phyloP scores from a whole-genome alignment of 2,797 vertebrate species.

The Platyrinchus mystaceus region DNA sequence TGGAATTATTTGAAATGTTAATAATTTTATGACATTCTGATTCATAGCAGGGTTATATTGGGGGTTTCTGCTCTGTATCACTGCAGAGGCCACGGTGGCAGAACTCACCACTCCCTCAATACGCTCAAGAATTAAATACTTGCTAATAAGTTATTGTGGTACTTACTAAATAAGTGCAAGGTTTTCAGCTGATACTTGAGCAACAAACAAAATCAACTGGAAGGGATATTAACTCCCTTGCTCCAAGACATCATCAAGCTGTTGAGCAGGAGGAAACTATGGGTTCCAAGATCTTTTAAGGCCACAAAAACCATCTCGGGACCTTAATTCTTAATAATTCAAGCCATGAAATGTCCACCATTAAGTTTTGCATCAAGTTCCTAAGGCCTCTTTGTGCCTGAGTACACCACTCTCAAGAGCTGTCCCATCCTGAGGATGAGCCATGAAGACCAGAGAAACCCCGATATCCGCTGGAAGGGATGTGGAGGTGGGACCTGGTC shows the following conservation, averaged over 20 bases:
- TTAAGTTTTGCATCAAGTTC: neutral
- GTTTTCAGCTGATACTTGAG: neutral
- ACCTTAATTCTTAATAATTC: neutral
- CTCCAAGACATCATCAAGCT: neutral
- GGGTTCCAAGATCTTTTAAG: neutral
- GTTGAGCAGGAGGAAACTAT: neutral
- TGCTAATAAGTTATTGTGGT: neutral
- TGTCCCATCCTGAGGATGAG: neutral
- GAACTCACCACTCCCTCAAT: neutral
- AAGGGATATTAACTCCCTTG: neutral
- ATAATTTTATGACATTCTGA: conserved; percentile 63
- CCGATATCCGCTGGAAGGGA: neutral
- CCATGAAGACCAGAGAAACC: neutral
- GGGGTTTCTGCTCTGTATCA: conserved; percentile 19
- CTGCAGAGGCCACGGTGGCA: neutral
- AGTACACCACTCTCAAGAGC: neutral
- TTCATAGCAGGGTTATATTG: conserved; percentile 40
- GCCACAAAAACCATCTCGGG: neutral
- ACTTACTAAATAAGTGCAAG: neutral
- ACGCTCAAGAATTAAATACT: neutral
- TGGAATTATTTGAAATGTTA: conserved; percentile 57
- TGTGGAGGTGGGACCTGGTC: neutral
- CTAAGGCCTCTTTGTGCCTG: neutral
- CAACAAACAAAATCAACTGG: neutral
- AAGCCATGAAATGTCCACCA: neutral